A percentile compares a stretch with the other conserved stretches of the same genome.
These are phyloP conservation scores for Metellina segmentata DNA, from an alignment of 2,888 invertebrate species.

Conservation along the genomic window DNA sequence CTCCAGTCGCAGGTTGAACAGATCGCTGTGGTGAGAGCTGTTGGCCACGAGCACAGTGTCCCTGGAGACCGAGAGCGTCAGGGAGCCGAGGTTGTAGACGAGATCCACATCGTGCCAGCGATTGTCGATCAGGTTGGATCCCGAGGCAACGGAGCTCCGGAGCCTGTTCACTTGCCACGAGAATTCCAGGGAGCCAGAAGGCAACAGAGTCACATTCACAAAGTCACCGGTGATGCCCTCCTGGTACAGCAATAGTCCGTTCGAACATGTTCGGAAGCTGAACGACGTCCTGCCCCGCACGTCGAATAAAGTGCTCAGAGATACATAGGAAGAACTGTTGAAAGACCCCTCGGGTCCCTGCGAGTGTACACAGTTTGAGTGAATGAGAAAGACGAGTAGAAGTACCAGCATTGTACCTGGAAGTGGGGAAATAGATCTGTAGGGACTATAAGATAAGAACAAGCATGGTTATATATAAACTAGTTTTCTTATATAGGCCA, in stretches of 20 bases:
- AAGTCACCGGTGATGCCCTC: slow-evolving; percentile 77
- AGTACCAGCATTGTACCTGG: slow-evolving; percentile 63
- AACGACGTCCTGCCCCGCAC: slow-evolving; percentile 74
- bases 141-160: slow-evolving; percentile 51
- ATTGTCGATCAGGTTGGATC: slow-evolving; percentile 76
- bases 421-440: background rate
- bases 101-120: slow-evolving; percentile 78
- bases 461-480: too few relatives aligned
- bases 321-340: slow-evolving; percentile 74
- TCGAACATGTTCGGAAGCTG: slow-evolving; percentile 78
- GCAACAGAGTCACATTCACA: slow-evolving; percentile 69
- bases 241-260: slow-evolving; percentile 77
- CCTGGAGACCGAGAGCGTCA: slow-evolving; percentile 66
- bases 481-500: too few relatives aligned
- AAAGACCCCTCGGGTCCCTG: slow-evolving; percentile 77
- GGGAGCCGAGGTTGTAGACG: slow-evolving; percentile 69
- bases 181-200: slow-evolving; percentile 70
- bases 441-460: too few relatives aligned
- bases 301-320: slow-evolving; percentile 71
- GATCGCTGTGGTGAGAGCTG: slow-evolving; percentile 52
- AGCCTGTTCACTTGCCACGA: slow-evolving; percentile 70
- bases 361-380: background rate
- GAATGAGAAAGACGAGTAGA: slow-evolving; percentile 33
- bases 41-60: slow-evolving; percentile 71
- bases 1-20: slow-evolving; percentile 72